Base-by-base conservation (phyloP, 2,113 vertebrate species). In the Willisornis vidua region DNA sequence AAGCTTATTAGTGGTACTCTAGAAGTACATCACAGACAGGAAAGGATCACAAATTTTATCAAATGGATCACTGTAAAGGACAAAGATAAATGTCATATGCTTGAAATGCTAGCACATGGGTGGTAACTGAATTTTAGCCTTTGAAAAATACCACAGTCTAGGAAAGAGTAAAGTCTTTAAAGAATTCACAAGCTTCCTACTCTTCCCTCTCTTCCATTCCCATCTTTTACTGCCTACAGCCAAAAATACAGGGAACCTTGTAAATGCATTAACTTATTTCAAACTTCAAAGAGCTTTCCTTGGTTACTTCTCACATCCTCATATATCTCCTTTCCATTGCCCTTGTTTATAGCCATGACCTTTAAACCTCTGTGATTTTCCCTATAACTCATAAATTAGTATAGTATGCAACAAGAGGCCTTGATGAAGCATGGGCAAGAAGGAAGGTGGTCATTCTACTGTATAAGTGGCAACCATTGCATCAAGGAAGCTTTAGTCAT, bases 401-500 rank as follows among this genome's bases (percentile, higher is more conserved):
- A 4, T 23, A 51, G 8, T 14, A 28, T 63, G 75, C 19, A 14
- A 72, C 41, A 70, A 23, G 10, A 91, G 54, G 43, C 31, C 45
- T 75, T 52, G 72, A 78, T 61, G 76, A 81, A 91, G 41, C 6
- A 33, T 48, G 52, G 52, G 17, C n/a, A 65, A 79, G 45, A 84
- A 95, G 67, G 52, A 94, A 46, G 41, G 29, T 72, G 55, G n/a
- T 49, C 68, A 74, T 46, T 31, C 52, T 80, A 43, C 49, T 77
- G 51, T 78, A 1, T 31, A 55, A 83, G 22, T 39, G 73, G 57
- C 54, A 89, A 74, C 74, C 41, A 75, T 46, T 71, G 37, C 65
- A 92, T 59, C 67, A 88, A 80, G 57, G 72, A 94, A 91, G 63
- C 7, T 90, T 94, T 92, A 75, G 45, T 92, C 72, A 88, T 90